A percentile compares a stretch with the other conserved stretches of the same genome.
These are phyloP conservation scores for Callosobruchus maculatus DNA, from an alignment of 2,888 invertebrate species.

Conservation along the genomic window DNA sequence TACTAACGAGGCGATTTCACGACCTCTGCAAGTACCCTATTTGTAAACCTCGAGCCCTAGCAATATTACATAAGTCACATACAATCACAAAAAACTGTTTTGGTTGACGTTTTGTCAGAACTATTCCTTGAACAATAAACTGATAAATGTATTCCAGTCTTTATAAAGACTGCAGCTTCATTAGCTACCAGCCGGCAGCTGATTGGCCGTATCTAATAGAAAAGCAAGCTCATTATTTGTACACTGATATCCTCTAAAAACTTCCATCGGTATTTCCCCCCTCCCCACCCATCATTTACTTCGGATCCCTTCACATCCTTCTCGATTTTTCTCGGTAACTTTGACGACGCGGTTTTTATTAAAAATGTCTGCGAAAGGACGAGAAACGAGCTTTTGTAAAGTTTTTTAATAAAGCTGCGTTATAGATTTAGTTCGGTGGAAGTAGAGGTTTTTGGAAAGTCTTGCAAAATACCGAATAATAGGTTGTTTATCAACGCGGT, in stretches of 20 bases:
- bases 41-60: no score
- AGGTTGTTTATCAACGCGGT: neutral
- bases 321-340: neutral
- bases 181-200: no score
- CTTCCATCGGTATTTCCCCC: no score
- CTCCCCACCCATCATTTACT: neutral
- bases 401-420: slow-evolving; percentile 28
- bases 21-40: no score
- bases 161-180: no score
- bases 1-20: no score
- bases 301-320: neutral
- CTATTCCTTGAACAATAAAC: no score
- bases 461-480: neutral
- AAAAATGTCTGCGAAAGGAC: neutral
- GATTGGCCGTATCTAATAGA: neutral
- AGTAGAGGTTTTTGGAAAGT: neutral
- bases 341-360: neutral
- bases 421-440: slow-evolving; percentile 1
- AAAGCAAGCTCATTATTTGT: neutral
- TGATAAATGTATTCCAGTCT: no score
- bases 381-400: slow-evolving; percentile 15
- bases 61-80: no score
- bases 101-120: no score
- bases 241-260: neutral
- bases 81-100: no score